Conservation (phyloP, 2,113 vertebrate species). For the Chaetodon auriga region DNA sequence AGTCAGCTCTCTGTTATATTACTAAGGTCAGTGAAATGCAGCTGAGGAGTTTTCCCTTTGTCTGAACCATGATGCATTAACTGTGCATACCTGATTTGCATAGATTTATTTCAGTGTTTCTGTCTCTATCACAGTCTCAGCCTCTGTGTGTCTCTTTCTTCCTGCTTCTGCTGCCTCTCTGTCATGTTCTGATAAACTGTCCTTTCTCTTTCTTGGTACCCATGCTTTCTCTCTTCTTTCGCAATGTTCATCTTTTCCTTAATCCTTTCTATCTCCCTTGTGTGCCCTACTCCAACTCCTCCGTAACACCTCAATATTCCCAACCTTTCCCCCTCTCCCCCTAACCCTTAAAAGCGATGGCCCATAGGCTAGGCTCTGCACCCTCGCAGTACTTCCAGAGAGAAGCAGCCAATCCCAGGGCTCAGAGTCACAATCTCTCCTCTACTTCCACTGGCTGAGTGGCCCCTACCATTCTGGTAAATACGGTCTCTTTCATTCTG, state of each 20-base stretch:
- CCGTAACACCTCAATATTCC: conserved; percentile 60
- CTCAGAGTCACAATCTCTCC: conserved; percentile 81
- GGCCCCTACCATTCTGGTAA: conserved; percentile 81
- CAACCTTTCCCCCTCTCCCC: conserved; percentile 40
- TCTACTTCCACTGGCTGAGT: conserved; percentile 84
- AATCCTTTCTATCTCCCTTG: conserved; percentile 65
- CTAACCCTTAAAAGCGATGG: conserved; percentile 72
- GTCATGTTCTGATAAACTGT: conserved; percentile 63
- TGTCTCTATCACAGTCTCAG: conserved; percentile 56
- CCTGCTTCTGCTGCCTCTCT: conserved; percentile 39
- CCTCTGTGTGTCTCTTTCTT: conserved; percentile 46
- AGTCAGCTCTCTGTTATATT: neutral
- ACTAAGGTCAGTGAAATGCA: neutral
- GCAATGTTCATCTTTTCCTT: conserved; percentile 68
- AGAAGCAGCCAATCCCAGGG: conserved; percentile 83
- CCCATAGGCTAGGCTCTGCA: conserved; percentile 81
- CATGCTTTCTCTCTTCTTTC: conserved; percentile 57
- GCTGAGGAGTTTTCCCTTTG: neutral
- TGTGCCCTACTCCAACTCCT: conserved; percentile 66
- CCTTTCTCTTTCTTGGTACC: conserved; percentile 54
- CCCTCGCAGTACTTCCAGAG: conserved; percentile 86
- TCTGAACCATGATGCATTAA: conserved; percentile 10
- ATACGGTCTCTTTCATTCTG: conserved; percentile 78
- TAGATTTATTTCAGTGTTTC: conserved; percentile 46
- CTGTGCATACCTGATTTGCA: conserved; percentile 41